A percentile compares a stretch with the other conserved stretches of the same genome.
Evolutionary conservation across 2,113 vertebrate genomes (phyloP).

Genomic region (Bubo bubo): DNA sequence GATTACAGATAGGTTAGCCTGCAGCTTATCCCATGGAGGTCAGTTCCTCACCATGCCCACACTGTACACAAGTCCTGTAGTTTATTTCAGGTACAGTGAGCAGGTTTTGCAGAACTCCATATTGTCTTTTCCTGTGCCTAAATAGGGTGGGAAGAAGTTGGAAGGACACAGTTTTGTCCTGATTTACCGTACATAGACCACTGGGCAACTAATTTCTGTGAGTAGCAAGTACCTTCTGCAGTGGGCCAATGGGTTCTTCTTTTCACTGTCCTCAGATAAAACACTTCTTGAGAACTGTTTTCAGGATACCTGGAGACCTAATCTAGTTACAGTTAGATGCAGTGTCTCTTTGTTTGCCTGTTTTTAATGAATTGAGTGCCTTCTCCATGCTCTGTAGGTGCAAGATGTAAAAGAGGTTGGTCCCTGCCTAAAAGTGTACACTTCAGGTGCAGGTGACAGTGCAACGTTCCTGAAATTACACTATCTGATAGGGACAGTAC

Average conservation of each 20-base stretch:
- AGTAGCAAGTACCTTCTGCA: background rate
- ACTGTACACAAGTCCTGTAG: too few relatives aligned
- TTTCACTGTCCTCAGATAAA: background rate
- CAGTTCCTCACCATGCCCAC: background rate
- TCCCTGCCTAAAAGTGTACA: background rate
- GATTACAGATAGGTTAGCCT: background rate
- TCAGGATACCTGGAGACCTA: background rate
- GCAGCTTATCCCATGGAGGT: background rate
- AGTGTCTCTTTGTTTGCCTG: background rate
- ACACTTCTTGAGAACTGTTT: background rate
- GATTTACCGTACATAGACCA: background rate
- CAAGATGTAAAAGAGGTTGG: background rate
- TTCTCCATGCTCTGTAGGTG: background rate
- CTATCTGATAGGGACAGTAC: background rate
- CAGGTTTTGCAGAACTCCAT: background rate
- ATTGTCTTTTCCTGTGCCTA: background rate
- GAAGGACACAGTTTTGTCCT: background rate
- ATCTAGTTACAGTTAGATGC: background rate
- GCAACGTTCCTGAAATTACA: background rate
- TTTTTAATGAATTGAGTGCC: background rate
- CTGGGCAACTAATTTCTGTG: background rate
- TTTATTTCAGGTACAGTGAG: background rate
- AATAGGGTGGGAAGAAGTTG: background rate
- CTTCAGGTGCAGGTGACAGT: background rate
- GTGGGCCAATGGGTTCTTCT: background rate